Base-by-base conservation (phyloP, 1,140 invertebrate species). In the Doryteuthis pealeii region DNA sequence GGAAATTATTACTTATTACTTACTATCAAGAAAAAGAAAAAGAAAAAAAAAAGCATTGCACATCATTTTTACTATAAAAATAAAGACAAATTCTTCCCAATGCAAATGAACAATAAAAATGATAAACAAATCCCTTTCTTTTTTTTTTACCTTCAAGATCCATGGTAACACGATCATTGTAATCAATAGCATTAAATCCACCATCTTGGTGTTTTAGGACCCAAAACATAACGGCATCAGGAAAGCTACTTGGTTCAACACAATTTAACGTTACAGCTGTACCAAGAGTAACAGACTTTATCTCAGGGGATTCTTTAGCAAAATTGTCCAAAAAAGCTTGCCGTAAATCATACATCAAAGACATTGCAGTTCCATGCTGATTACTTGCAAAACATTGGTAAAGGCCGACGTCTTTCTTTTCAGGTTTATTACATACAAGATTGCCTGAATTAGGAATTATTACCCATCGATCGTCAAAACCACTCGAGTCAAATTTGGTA, bases 381-480 rank as follows among this genome's bases (percentile, higher is more conserved):
- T 99, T 99, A 80, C 92, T 91, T 0, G 97, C 97, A 87, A 97
- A 96, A 89, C 98, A 99, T 85, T 99, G 97, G 88, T 99, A 99
- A 80, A 98, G 81, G 84, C 91, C 96, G 35, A 97, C 90, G 88
- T 99, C 97, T 84, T 97, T 96, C 81, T 97, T 93, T 72, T 92
- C 90, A 0, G 96, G 96, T 77, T 91, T 91, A 49, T 94, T 93
- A 72, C 98, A 94, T 6, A 97, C 93, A 15, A 99, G 89, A 0
- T 96, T 97, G 73, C 96, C 96, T 78, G 94, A 90, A 1, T 95
- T 95, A 0, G 94, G 93, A 80, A 97, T 95, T 84, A 96, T 94
- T 1, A 93, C 93, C 85, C 99, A 97, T 78, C 97, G 92, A 79
- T 96, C 93, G 84, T 97, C 94, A 68, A 85, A 80, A 75, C 84